A percentile compares a stretch with the other conserved stretches of the same genome.
Conservation (phyloP, 1,140 invertebrate genomes). For the Drosophila sp. region DNA sequence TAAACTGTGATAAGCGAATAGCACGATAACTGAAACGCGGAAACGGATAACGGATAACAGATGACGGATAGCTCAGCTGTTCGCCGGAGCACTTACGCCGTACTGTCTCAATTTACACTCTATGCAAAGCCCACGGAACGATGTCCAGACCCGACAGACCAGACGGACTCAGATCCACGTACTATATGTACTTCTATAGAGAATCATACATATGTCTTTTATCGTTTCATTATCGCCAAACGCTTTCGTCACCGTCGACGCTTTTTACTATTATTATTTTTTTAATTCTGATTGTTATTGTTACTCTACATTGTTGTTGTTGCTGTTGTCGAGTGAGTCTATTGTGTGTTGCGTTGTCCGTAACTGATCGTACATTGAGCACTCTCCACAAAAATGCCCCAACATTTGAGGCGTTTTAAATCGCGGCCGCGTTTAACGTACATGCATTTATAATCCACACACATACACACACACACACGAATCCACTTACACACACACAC, state of each 20-base stretch:
- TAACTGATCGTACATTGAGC: slow-evolving; percentile 62
- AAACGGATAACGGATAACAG: slow-evolving; percentile 27
- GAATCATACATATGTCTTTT: slow-evolving; percentile 64
- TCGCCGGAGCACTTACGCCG: slow-evolving; percentile 23
- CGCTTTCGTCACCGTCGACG: slow-evolving; percentile 73
- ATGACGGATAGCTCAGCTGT: slow-evolving; percentile 31
- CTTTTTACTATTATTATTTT: slow-evolving; percentile 52
- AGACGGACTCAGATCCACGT: neutral
- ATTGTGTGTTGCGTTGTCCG: slow-evolving; percentile 45
- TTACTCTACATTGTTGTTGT: slow-evolving; percentile 34
- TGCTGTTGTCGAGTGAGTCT: slow-evolving; percentile 52
- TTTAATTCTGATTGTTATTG: slow-evolving; percentile 44
- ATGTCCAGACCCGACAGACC: slow-evolving; percentile 11
- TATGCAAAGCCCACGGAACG: slow-evolving; percentile 7
- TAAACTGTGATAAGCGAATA: slow-evolving; percentile 14
- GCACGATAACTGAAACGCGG: slow-evolving; percentile 24
- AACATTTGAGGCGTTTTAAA: slow-evolving; percentile 66
- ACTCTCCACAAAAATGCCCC: slow-evolving; percentile 53
- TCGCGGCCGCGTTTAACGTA: slow-evolving; percentile 45
- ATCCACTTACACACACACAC: neutral
- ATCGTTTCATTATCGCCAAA: slow-evolving; percentile 79
- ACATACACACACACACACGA: slow-evolving; percentile 1
- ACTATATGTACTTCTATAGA: slow-evolving; percentile 11
- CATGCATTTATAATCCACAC: neutral
- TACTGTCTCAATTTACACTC: slow-evolving; percentile 33